Evolutionary conservation across 2,888 invertebrate species (phyloP).

Genomic region (Aspidiotus destructor): DNA sequence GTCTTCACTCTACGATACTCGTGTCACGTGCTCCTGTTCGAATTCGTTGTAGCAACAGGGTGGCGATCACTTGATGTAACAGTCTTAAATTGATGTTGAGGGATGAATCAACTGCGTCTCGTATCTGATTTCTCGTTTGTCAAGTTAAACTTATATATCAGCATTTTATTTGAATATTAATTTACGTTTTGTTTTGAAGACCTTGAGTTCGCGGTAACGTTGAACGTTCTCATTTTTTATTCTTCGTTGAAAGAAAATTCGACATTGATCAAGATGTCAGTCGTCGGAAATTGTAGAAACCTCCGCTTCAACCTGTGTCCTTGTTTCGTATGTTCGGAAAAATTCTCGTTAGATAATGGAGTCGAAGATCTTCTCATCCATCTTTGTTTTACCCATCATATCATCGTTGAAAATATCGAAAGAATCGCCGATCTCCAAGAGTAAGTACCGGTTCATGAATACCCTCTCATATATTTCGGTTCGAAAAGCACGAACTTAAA

Average conservation of each 20-base stretch:
- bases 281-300: slow-evolving; percentile 23
- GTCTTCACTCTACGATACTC: too few relatives aligned
- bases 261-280: slow-evolving; percentile 12
- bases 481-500: not conserved
- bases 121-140: too few relatives aligned
- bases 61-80: too few relatives aligned
- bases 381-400: slow-evolving; percentile 62
- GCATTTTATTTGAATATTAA: too few relatives aligned
- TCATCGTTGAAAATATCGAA: slow-evolving; percentile 74
- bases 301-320: slow-evolving; percentile 20
- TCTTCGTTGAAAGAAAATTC: slow-evolving; percentile 8
- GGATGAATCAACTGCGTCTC: too few relatives aligned
- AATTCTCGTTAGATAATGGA: slow-evolving; percentile 38
- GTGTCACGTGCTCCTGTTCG: too few relatives aligned
- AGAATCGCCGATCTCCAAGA: slow-evolving; percentile 63
- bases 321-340: slow-evolving; percentile 23
- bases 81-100: too few relatives aligned
- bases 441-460: slow-evolving; percentile 43
- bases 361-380: slow-evolving; percentile 59
- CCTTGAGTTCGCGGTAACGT: too few relatives aligned
- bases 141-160: too few relatives aligned
- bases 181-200: too few relatives aligned
- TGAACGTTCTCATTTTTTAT: too few relatives aligned
- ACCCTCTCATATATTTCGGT: not conserved
- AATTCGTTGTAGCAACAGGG: too few relatives aligned